phyloP scores from a whole-genome alignment of 2,797 vertebrate genomes.

The Potorous gilbertii region DNA sequence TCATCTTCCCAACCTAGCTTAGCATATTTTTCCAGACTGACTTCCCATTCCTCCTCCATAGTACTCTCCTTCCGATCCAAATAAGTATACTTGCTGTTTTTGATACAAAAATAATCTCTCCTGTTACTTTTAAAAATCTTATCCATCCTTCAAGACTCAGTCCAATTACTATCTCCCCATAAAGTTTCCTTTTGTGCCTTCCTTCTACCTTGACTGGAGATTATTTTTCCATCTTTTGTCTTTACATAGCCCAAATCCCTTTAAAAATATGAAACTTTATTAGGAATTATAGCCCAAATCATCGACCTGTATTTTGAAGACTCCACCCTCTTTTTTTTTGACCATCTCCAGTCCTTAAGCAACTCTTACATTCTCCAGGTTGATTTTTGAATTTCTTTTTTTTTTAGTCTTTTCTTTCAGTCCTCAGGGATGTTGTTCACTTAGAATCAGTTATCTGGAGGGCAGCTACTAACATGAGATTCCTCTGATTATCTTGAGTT shows the following conservation, averaged over 20 bases:
- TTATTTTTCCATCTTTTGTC: neutral
- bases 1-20: neutral
- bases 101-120: neutral
- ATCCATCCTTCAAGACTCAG: too few relatives aligned
- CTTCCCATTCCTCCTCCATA: neutral
- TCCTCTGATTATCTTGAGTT: neutral
- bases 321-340: neutral
- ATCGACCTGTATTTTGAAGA: neutral
- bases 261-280: neutral
- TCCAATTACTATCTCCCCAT: too few relatives aligned
- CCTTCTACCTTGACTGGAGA: neutral
- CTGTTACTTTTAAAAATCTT: too few relatives aligned
- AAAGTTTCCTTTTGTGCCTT: too few relatives aligned
- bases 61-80: neutral
- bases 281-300: neutral
- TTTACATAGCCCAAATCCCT: neutral
- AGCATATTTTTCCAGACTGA: neutral
- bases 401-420: neutral
- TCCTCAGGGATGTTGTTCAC: neutral
- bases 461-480: neutral
- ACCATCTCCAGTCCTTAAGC: too few relatives aligned
- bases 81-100: neutral
- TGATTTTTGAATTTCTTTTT: too few relatives aligned
- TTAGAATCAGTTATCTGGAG: neutral
- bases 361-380: too few relatives aligned